phyloP scores from a whole-genome alignment of 2,113 vertebrate genomes.

The Pleuronectes platessa region DNA sequence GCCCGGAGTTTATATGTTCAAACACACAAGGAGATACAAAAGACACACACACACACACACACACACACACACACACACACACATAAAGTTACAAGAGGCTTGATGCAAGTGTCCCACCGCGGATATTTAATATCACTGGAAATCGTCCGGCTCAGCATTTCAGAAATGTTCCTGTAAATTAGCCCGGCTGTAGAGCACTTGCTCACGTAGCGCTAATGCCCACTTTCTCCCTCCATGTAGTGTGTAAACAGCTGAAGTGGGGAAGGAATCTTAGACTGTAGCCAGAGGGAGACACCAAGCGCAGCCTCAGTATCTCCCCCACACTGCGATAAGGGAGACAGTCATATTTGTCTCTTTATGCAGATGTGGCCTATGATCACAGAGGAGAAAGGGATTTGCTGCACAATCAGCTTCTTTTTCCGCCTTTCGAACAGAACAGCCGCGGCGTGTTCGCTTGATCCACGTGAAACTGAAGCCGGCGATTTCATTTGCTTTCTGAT shows the following conservation, averaged over 20 bases:
- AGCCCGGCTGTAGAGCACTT: slow-evolving; percentile 49
- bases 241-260: slow-evolving; percentile 65
- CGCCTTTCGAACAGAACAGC: too few relatives aligned
- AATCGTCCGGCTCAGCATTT: slow-evolving; percentile 68
- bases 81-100: slow-evolving; percentile 38
- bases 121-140: slow-evolving; percentile 67
- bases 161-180: slow-evolving; percentile 64
- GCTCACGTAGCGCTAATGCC: slow-evolving; percentile 51
- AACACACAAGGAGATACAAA: slow-evolving; percentile 37
- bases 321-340: slow-evolving; percentile 31
- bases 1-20: slow-evolving; percentile 39
- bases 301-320: slow-evolving; percentile 47
- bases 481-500: slow-evolving; percentile 33
- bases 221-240: slow-evolving; percentile 28
- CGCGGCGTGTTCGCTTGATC: not conserved
- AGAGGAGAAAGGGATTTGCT: slow-evolving; percentile 8
- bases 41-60: slow-evolving; percentile 11
- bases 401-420: slow-evolving; percentile 6
- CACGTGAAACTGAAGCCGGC: not conserved
- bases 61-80: slow-evolving; percentile 20
- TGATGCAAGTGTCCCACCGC: slow-evolving; percentile 12
- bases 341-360: slow-evolving; percentile 43
- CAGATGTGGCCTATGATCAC: slow-evolving; percentile 53
- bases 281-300: slow-evolving; percentile 34
- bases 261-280: slow-evolving; percentile 29